Evolutionary conservation across 2,888 invertebrate genomes (phyloP).

Genomic region (Drosophila parthenogenetica): DNA sequence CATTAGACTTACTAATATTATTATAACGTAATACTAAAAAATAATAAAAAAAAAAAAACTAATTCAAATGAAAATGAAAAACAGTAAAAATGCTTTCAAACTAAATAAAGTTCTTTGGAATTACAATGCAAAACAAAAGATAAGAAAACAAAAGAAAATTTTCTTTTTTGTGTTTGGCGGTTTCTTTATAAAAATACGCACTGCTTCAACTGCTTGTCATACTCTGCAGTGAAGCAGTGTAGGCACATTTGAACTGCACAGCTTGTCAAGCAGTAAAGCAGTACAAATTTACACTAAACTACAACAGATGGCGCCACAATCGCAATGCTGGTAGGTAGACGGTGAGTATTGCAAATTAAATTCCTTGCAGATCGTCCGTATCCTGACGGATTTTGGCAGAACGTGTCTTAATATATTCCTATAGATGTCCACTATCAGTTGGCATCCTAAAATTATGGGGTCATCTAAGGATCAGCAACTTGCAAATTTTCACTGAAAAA

Average conservation of each 20-base stretch:
- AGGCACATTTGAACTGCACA: too few species aligned
- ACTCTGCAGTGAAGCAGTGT: neutral
- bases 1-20: constrained; percentile 75
- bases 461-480: constrained; percentile 2
- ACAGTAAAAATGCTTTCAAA: constrained; percentile 81
- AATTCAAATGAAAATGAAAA: constrained; percentile 39
- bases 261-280: too few species aligned
- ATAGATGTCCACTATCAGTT: too few species aligned
- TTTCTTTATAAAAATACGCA: neutral
- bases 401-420: neutral
- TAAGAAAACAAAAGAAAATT: constrained; percentile 50
- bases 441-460: constrained; percentile 1
- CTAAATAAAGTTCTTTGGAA: constrained; percentile 84
- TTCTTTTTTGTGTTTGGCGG: constrained; percentile 1
- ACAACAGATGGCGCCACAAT: constrained; percentile 22
- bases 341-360: neutral
- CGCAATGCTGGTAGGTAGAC: neutral
- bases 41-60: constrained; percentile 41
- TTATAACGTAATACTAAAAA: constrained; percentile 70
- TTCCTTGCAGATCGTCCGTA: neutral
- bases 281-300: neutral
- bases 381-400: neutral
- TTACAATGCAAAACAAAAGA: constrained; percentile 77
- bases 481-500: neutral
- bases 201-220: constrained; percentile 16